Conservation (phyloP, 2,888 invertebrate genomes). For the Drosophila conformis region DNA sequence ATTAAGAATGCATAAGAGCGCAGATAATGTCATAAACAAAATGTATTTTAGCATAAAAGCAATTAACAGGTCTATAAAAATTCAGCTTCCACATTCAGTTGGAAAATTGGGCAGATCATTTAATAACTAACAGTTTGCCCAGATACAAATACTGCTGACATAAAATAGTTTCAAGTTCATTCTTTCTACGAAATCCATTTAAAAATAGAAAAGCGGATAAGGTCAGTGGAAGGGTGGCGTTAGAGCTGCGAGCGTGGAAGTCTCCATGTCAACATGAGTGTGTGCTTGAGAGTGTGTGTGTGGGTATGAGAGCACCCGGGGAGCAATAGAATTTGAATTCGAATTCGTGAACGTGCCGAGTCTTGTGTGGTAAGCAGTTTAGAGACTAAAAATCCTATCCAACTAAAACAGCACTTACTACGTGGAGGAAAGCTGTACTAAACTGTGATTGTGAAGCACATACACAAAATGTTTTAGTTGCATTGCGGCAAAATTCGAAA, state of each 20-base stretch:
- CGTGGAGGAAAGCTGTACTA: conserved; percentile 17
- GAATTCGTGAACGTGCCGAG: conserved; percentile 70
- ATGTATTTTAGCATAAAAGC: conserved; percentile 7
- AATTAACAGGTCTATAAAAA: conserved; percentile 25
- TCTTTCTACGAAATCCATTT: conserved; percentile 34
- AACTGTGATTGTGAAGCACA: conserved; percentile 33
- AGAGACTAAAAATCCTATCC: conserved; percentile 44
- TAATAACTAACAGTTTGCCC: conserved; percentile 32
- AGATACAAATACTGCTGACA: conserved; percentile 1
- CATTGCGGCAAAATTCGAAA: conserved; percentile 39
- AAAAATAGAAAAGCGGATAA: conserved; percentile 55
- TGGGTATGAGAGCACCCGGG: conserved; percentile 25
- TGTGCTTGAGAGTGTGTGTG: conserved; percentile 5
- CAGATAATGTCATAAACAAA: conserved; percentile 16
- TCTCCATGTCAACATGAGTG: conserved; percentile 9
- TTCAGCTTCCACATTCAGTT: conserved; percentile 13
- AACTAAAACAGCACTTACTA: conserved; percentile 1
- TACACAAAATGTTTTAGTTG: conserved; percentile 39
- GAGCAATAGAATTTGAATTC: conserved; percentile 71
- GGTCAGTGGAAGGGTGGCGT: conserved; percentile 50
- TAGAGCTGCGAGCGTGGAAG: conserved; percentile 7
- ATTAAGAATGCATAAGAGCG: background rate
- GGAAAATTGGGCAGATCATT: conserved; percentile 17
- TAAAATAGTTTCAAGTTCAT: conserved; percentile 70
- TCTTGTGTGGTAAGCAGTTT: conserved; percentile 51